Conservation (phyloP, 2,797 vertebrate genomes). For the Gadopsis marmoratus region DNA sequence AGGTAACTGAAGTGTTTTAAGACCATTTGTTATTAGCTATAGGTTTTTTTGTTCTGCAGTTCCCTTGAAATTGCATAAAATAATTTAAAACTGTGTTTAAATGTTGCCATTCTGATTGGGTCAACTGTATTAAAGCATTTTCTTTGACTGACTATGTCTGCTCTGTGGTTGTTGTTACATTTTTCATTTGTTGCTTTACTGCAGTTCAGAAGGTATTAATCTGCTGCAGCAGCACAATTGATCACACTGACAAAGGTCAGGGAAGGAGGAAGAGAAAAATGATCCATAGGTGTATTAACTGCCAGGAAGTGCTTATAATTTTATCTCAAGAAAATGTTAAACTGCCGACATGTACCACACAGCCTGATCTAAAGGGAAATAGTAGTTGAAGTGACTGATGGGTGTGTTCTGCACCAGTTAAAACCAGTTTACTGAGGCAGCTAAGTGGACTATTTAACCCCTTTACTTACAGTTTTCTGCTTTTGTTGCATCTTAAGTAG, state of each 20-base stretch:
- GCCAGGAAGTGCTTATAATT: background rate
- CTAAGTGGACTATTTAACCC: too few relatives aligned
- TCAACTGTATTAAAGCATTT: background rate
- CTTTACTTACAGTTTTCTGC: too few relatives aligned
- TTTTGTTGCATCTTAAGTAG: too few relatives aligned
- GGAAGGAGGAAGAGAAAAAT: slow-evolving; percentile 25
- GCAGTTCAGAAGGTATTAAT: background rate
- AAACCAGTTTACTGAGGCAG: too few relatives aligned
- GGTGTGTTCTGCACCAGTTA: too few relatives aligned
- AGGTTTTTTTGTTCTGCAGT: background rate
- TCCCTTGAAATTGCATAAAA: background rate
- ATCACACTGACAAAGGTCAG: background rate
- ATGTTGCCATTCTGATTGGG: background rate
- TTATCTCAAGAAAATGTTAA: background rate
- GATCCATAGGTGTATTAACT: background rate
- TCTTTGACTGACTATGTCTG: background rate
- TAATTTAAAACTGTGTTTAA: background rate
- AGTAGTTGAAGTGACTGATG: too few relatives aligned
- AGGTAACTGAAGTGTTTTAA: background rate
- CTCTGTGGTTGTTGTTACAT: background rate
- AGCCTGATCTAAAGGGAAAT: too few relatives aligned
- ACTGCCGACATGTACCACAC: background rate
- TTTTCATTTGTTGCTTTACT: background rate
- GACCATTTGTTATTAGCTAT: background rate
- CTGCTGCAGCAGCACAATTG: background rate